Evolutionary conservation across 2,797 vertebrate species (phyloP).

Genomic region (Enteromius trimaculatus): DNA sequence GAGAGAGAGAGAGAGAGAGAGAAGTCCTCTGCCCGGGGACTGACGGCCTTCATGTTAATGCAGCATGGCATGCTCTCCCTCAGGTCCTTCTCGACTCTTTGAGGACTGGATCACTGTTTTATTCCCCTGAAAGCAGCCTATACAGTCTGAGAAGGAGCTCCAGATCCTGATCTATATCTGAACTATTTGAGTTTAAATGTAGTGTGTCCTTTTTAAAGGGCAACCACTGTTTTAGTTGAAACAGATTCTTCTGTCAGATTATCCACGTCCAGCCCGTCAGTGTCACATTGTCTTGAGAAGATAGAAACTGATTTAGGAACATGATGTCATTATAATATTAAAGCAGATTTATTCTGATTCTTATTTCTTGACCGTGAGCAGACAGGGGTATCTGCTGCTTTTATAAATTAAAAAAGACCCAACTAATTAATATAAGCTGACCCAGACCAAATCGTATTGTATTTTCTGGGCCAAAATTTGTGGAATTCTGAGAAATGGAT

Average conservation of each 20-base stretch:
- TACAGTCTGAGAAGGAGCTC: slow-evolving; percentile 28
- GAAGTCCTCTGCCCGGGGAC: slow-evolving; percentile 26
- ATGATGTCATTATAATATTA: too few relatives aligned
- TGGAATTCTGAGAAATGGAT: not conserved
- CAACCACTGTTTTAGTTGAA: slow-evolving; percentile 1
- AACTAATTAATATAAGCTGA: not conserved
- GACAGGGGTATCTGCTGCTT: slow-evolving; percentile 5
- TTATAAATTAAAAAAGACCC: not conserved
- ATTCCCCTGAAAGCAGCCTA: slow-evolving; percentile 32
- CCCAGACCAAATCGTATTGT: not conserved
- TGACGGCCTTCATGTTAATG: slow-evolving; percentile 56
- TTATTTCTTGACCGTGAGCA: not conserved
- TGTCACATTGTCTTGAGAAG: not conserved
- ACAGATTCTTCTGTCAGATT: slow-evolving; percentile 4
- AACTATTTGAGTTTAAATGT: slow-evolving; percentile 21
- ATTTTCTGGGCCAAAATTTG: not conserved
- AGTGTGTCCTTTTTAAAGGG: slow-evolving; percentile 32
- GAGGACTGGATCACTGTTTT: slow-evolving; percentile 33
- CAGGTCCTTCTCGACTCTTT: slow-evolving; percentile 49
- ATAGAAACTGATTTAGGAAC: slow-evolving; percentile 6
- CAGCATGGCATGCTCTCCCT: slow-evolving; percentile 58
- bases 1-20: slow-evolving; percentile 22
- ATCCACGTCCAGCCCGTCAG: not conserved
- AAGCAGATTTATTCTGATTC: not conserved
- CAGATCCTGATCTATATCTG: slow-evolving; percentile 40